phyloP scores from a whole-genome alignment of 1,140 invertebrate species.

The Drosophila rhopaloa region DNA sequence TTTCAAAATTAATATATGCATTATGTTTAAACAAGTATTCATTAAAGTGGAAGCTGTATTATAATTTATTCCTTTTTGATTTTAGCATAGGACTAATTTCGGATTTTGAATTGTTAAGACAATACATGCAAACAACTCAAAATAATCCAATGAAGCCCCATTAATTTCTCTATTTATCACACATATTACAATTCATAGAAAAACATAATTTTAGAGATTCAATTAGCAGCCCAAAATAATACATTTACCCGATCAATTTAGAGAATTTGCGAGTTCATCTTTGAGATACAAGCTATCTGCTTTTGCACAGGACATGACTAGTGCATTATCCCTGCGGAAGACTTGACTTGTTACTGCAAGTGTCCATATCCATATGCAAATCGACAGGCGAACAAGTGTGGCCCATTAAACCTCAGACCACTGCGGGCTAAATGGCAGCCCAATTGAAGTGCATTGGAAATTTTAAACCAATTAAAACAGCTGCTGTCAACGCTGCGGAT shows the following conservation, averaged over 20 bases:
- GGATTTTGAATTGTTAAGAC: too few relatives aligned
- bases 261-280: slow-evolving; percentile 9
- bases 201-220: background rate
- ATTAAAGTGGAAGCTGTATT: too few relatives aligned
- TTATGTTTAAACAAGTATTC: too few relatives aligned
- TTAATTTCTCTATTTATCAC: too few relatives aligned
- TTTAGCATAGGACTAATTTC: too few relatives aligned
- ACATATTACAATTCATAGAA: background rate
- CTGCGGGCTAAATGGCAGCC: slow-evolving; percentile 60
- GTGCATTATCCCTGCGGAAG: background rate
- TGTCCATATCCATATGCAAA: slow-evolving; percentile 35
- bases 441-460: slow-evolving; percentile 66
- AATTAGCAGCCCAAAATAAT: slow-evolving; percentile 11
- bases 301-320: background rate
- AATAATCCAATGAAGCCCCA: too few relatives aligned
- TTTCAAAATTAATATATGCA: too few relatives aligned
- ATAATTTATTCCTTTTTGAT: too few relatives aligned
- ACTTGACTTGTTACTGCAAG: slow-evolving; percentile 5
- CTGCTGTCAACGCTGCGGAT: slow-evolving; percentile 72
- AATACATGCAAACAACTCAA: background rate
- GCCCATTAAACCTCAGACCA: slow-evolving; percentile 78
- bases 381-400: slow-evolving; percentile 61
- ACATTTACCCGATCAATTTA: slow-evolving; percentile 5
- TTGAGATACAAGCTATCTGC: background rate
- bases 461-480: slow-evolving; percentile 83